phyloP scores from a whole-genome alignment of 2,888 invertebrate genomes.

The Hirtodrosophila alboralis region DNA sequence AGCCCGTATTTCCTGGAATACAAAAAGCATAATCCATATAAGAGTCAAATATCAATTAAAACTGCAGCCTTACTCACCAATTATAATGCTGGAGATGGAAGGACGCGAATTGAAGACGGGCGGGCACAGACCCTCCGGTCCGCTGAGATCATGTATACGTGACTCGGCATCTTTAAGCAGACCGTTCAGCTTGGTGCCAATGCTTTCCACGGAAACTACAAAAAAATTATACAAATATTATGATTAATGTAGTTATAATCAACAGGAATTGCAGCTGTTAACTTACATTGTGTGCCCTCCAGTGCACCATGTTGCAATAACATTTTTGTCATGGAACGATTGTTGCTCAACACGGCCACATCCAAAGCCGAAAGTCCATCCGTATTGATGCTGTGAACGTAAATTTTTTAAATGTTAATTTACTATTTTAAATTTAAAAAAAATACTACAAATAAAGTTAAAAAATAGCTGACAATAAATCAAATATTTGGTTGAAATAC shows the following conservation, averaged over 20 bases:
- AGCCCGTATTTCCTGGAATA: slow-evolving; percentile 82
- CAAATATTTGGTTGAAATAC: no score
- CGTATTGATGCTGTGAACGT: slow-evolving; percentile 89
- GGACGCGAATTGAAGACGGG: slow-evolving; percentile 83
- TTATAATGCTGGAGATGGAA: slow-evolving; percentile 86
- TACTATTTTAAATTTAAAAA: background rate
- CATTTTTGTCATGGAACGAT: slow-evolving; percentile 94
- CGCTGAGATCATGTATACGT: slow-evolving; percentile 91
- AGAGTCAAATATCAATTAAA: slow-evolving; percentile 4
- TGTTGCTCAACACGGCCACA: slow-evolving; percentile 95
- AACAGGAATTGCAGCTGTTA: no score
- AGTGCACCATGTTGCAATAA: slow-evolving; percentile 94
- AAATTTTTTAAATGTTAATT: no score
- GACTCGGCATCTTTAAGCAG: slow-evolving; percentile 93
- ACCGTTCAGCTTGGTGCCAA: slow-evolving; percentile 90
- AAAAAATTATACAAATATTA: background rate
- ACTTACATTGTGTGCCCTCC: slow-evolving; percentile 91
- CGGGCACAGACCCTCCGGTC: slow-evolving; percentile 84
- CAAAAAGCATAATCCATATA: background rate
- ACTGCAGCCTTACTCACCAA: slow-evolving; percentile 82
- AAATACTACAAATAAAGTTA: background rate
- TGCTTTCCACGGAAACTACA: slow-evolving; percentile 86
- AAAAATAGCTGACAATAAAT: no score
- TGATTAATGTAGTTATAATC: no score
- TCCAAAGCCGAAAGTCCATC: slow-evolving; percentile 96